These are phyloP conservation scores for Ganaspis brasiliensis DNA, from an alignment of 2,888 invertebrate genomes.

Conservation along the genomic window DNA sequence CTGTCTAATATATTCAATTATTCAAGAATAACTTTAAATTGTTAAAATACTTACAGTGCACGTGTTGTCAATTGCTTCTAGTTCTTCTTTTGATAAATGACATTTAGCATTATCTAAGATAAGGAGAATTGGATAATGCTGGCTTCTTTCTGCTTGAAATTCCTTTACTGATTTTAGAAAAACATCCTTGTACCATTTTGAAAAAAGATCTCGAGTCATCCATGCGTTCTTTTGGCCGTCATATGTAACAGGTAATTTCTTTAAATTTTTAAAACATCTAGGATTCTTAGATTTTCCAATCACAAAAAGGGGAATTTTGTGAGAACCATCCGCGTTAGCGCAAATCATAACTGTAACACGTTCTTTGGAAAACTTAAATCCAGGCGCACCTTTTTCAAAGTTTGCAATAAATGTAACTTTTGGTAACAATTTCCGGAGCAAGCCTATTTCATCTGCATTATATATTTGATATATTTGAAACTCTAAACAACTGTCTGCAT, in stretches of 20 bases:
- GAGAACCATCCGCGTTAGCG: conserved; percentile 63
- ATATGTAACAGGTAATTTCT: conserved; percentile 55
- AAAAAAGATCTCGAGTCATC: conserved; percentile 62
- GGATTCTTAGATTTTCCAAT: conserved; percentile 67
- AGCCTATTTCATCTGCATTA: conserved; percentile 60
- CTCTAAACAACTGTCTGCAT: conserved; percentile 13
- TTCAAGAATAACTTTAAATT: neutral
- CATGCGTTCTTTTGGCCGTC: conserved; percentile 58
- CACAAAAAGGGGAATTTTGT: conserved; percentile 65
- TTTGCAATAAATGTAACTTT: conserved; percentile 49
- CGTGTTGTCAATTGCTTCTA: neutral
- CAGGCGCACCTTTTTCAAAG: conserved; percentile 58
- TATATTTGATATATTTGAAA: conserved; percentile 56
- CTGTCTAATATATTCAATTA: neutral
- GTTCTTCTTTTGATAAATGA: neutral
- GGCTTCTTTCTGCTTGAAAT: neutral
- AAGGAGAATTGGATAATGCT: neutral
- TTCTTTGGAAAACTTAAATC: conserved; percentile 63
- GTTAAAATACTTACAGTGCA: neutral
- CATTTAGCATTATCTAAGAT: neutral
- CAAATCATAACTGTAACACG: conserved; percentile 64
- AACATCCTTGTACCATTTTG: conserved; percentile 56
- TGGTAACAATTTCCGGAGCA: conserved; percentile 60
- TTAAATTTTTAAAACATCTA: conserved; percentile 61
- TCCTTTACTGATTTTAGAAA: conserved; percentile 56